Percentiles rank a stretch among this genome's conserved stretches.
phyloP scores from a whole-genome alignment of 2,888 invertebrate genomes.

The Marasmarcha lunaedactyla region DNA sequence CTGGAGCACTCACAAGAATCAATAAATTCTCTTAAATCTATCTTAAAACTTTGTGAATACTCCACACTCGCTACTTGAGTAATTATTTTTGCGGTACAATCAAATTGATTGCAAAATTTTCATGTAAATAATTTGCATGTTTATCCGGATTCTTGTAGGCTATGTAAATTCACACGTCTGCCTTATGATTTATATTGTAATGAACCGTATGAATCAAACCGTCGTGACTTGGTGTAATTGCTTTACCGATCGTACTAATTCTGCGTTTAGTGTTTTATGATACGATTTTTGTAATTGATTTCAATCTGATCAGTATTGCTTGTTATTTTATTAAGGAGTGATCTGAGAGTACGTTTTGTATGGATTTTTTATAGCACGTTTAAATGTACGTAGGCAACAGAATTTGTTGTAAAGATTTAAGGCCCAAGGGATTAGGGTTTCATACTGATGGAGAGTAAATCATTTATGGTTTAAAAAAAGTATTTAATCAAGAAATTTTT shows the following conservation, averaged over 20 bases:
- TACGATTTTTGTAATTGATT: slow-evolving; percentile 62
- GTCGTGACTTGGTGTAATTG: slow-evolving; percentile 65
- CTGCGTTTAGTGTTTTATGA: slow-evolving; percentile 53
- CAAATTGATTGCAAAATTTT: slow-evolving; percentile 11
- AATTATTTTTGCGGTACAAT: no score
- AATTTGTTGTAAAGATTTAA: no score
- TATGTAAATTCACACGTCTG: slow-evolving; percentile 49
- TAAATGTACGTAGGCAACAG: no score
- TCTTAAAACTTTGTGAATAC: no score
- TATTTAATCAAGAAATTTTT: no score
- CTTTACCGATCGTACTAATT: slow-evolving; percentile 64
- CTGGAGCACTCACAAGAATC: no score
- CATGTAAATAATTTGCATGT: slow-evolving; percentile 28
- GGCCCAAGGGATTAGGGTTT: no score
- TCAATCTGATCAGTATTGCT: slow-evolving; percentile 24
- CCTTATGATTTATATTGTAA: slow-evolving; percentile 45
- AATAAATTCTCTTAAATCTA: no score
- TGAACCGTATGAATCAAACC: slow-evolving; percentile 52
- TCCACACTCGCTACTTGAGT: no score
- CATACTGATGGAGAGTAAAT: no score
- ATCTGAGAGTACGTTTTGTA: neutral
- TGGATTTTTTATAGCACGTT: no score
- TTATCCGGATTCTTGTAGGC: slow-evolving; percentile 35
- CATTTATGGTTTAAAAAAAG: no score
- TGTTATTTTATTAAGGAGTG: neutral